Conservation (phyloP, 2,113 vertebrate species). For the Scytalopus superciliaris region DNA sequence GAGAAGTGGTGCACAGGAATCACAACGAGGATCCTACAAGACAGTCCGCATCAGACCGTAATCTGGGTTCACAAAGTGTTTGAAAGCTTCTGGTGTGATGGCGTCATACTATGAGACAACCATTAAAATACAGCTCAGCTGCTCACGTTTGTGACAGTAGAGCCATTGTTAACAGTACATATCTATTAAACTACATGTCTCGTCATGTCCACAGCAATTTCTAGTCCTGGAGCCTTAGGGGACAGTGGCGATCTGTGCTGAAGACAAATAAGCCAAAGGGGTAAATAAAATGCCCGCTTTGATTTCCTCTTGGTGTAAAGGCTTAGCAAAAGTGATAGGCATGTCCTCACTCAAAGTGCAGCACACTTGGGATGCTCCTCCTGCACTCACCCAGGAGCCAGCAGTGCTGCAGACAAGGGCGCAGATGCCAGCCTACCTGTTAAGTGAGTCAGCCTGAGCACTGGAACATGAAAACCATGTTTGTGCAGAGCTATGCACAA, state of each 20-base stretch:
- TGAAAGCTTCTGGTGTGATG: slow-evolving; percentile 53
- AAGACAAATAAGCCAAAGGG: slow-evolving; percentile 52
- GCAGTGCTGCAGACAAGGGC: not conserved
- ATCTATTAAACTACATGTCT: slow-evolving; percentile 28
- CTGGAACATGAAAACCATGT: accelerated
- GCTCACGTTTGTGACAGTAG: slow-evolving; percentile 24
- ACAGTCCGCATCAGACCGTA: not conserved
- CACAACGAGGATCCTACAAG: not conserved
- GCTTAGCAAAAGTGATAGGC: slow-evolving; percentile 25
- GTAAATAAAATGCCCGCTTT: slow-evolving; percentile 48
- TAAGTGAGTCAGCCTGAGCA: not conserved
- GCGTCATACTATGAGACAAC: slow-evolving; percentile 32
- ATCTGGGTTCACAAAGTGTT: not conserved
- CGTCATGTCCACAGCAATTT: not conserved
- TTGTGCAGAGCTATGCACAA: not conserved
- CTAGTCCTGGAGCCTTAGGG: slow-evolving; percentile 2
- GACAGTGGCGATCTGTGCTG: slow-evolving; percentile 55
- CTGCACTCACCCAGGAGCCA: not conserved
- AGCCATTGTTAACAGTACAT: slow-evolving; percentile 28
- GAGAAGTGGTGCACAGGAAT: not conserved
- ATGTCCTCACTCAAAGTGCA: not conserved
- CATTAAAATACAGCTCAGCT: slow-evolving; percentile 18
- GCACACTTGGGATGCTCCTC: not conserved
- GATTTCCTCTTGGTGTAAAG: slow-evolving; percentile 24
- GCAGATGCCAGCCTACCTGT: not conserved